phyloP scores from a whole-genome alignment of 2,888 invertebrate genomes.

The Clostera curtula region DNA sequence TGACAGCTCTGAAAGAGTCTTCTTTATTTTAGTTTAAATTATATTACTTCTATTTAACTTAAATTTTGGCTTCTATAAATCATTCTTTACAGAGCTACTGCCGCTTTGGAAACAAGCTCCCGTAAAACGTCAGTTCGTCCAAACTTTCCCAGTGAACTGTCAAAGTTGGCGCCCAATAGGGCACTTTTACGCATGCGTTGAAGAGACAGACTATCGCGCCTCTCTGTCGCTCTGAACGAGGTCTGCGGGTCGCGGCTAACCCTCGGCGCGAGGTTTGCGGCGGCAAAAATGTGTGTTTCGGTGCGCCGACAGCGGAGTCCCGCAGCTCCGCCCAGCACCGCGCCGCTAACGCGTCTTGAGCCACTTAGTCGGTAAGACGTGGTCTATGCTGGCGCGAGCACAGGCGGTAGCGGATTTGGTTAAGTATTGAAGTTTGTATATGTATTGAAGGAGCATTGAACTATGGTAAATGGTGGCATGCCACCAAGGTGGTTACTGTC shows the following conservation, averaged over 20 bases:
- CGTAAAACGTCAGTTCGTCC: slow-evolving; percentile 21
- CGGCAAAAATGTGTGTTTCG: slow-evolving; percentile 76
- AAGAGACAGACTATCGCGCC: slow-evolving; percentile 30
- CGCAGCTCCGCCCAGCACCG: slow-evolving; percentile 58
- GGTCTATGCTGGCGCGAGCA: slow-evolving; percentile 45
- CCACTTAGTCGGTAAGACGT: slow-evolving; percentile 71
- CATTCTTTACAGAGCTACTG: no score
- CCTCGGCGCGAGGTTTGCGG: slow-evolving; percentile 75
- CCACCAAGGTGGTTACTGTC: no score
- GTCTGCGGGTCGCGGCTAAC: slow-evolving; percentile 75
- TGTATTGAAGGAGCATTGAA: no score
- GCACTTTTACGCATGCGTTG: slow-evolving; percentile 47
- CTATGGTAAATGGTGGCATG: no score
- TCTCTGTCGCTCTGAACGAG: slow-evolving; percentile 57
- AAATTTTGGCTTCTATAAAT: no score
- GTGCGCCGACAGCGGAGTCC: slow-evolving; percentile 73
- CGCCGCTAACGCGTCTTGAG: slow-evolving; percentile 70
- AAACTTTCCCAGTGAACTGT: slow-evolving; percentile 42
- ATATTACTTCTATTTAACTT: no score
- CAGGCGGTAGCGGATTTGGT: slow-evolving; percentile 2
- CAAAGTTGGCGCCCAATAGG: slow-evolving; percentile 49
- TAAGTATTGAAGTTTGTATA: no score
- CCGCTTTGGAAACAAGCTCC: slow-evolving; percentile 3
- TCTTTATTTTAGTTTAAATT: no score
- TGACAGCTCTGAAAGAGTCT: no score